These are phyloP conservation scores for Struthio camelus DNA, from an alignment of 2,113 vertebrate species.

Conservation along the genomic window DNA sequence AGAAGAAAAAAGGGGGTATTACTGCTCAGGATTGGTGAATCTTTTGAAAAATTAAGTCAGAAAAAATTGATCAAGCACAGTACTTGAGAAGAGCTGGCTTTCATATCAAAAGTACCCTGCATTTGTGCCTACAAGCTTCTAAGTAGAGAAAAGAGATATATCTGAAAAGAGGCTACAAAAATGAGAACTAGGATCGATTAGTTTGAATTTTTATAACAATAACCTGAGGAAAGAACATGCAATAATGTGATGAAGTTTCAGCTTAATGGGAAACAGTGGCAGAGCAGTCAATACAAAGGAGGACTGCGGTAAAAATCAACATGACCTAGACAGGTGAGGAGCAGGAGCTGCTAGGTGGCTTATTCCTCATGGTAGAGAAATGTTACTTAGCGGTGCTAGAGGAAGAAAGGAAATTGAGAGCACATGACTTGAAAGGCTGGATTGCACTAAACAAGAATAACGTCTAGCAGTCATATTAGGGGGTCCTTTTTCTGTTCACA, in stretches of 20 bases:
- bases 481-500: not conserved
- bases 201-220: not conserved
- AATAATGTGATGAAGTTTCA: not conserved
- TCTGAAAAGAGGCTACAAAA: not conserved
- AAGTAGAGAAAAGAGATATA: not conserved
- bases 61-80: not conserved
- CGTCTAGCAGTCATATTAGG: not conserved
- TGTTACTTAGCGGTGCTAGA: not conserved
- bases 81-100: not conserved
- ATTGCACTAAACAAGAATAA: not conserved
- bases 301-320: not conserved
- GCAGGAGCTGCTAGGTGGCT: not conserved
- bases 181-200: not conserved
- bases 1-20: not conserved
- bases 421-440: not conserved
- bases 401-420: not conserved
- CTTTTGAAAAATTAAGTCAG: not conserved
- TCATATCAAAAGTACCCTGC: not conserved
- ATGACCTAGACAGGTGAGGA: not conserved
- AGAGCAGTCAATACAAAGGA: not conserved
- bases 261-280: not conserved
- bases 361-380: not conserved
- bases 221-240: not conserved
- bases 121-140: not conserved
- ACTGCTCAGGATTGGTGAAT: not conserved